phyloP scores from a whole-genome alignment of 2,797 vertebrate genomes.

The Eutrigla gurnardus region DNA sequence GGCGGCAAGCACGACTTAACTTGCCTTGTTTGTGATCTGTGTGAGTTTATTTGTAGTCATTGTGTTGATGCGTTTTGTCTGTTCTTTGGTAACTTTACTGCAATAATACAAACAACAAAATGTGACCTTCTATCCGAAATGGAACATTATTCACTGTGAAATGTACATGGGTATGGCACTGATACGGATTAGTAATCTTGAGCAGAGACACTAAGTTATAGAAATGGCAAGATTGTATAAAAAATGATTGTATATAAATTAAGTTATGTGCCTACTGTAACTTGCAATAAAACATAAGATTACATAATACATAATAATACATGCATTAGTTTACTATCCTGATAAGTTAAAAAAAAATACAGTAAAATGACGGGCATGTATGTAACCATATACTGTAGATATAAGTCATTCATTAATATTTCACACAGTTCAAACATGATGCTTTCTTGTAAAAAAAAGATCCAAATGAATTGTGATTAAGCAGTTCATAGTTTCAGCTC shows the following conservation, averaged over 20 bases:
- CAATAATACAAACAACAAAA: neutral
- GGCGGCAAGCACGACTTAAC: too few species aligned
- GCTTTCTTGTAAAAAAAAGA: neutral
- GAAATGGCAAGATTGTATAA: neutral
- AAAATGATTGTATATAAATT: neutral
- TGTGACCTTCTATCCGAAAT: neutral
- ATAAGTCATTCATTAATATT: neutral
- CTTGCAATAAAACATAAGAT: neutral
- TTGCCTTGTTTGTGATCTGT: neutral
- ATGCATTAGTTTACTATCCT: neutral
- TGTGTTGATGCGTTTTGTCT: neutral
- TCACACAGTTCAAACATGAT: neutral
- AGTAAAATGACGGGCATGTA: neutral
- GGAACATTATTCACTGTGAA: slow-evolving; percentile 22
- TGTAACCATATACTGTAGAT: neutral
- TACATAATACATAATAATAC: neutral
- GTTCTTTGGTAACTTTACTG: neutral
- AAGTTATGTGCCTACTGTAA: neutral
- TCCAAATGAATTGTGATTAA: neutral
- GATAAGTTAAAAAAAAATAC: neutral
- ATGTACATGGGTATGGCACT: neutral
- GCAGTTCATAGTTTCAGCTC: neutral
- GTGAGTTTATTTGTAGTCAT: neutral
- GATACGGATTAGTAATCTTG: neutral
- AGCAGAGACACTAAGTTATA: neutral